A percentile compares a stretch with the other conserved stretches of the same genome.
phyloP scores from a whole-genome alignment of 2,797 vertebrate species.

The Ciconia nigra region DNA sequence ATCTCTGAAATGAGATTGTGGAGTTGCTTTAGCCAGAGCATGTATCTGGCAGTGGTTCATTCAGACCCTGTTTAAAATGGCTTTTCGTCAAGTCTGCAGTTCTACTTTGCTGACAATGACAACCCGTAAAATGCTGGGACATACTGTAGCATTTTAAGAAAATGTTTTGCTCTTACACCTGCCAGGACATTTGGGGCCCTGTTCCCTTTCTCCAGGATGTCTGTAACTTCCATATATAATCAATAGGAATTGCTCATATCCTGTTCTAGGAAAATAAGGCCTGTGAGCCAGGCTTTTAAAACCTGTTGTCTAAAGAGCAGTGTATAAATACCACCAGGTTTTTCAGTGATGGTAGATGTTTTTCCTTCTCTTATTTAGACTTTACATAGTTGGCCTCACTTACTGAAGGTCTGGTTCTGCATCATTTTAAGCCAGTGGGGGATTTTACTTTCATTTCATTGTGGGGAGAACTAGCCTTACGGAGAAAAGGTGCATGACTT shows the following conservation, averaged over 20 bases:
- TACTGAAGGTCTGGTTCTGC: background rate
- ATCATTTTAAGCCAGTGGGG: background rate
- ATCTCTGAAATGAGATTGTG: background rate
- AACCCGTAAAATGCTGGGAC: background rate
- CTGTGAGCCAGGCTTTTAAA: background rate
- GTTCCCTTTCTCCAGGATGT: background rate
- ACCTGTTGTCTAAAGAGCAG: background rate
- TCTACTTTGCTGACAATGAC: background rate
- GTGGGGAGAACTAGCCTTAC: background rate
- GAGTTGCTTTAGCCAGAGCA: background rate
- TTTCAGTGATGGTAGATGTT: background rate
- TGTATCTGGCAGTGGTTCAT: background rate
- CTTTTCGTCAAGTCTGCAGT: background rate
- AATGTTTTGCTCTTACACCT: background rate
- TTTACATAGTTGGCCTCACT: background rate
- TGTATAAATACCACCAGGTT: background rate
- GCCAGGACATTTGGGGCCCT: background rate
- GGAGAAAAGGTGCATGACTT: background rate
- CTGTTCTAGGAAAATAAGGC: background rate
- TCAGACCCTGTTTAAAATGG: background rate
- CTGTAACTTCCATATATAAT: background rate
- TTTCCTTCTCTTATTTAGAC: background rate
- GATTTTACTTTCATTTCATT: background rate
- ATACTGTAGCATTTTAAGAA: background rate
- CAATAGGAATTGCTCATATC: constrained; percentile 28